A percentile compares a stretch with the other conserved stretches of the same genome.
Evolutionary conservation across 2,797 vertebrate genomes (phyloP).

Genomic region (Malurus splendens): DNA sequence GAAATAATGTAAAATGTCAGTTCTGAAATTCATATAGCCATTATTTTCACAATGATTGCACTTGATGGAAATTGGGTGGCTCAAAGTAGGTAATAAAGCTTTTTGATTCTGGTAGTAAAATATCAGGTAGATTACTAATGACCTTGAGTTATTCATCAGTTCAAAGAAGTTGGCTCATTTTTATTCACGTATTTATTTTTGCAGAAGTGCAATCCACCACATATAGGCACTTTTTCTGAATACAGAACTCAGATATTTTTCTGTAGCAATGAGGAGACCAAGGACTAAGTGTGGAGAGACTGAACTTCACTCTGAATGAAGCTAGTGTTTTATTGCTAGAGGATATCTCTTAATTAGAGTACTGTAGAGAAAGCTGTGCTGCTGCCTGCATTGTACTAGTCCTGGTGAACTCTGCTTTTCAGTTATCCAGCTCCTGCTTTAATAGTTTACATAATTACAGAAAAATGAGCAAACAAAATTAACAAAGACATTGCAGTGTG

Average conservation of each 20-base stretch:
- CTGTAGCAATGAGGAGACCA: not conserved
- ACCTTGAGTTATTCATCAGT: not conserved
- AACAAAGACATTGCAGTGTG: not conserved
- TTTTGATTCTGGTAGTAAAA: not conserved
- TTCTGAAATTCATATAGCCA: not conserved
- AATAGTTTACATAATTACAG: not conserved
- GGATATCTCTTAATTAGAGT: not conserved
- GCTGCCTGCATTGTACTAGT: not conserved
- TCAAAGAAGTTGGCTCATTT: not conserved
- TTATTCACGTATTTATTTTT: slow-evolving; percentile 29
- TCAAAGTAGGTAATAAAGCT: not conserved
- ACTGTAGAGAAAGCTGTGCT: not conserved
- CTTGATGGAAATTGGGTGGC: not conserved
- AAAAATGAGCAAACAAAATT: not conserved
- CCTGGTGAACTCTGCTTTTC: not conserved
- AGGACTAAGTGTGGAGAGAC: not conserved
- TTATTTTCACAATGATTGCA: not conserved
- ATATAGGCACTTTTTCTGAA: not conserved
- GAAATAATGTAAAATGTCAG: not conserved
- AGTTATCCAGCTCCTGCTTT: not conserved
- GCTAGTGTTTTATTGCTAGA: not conserved
- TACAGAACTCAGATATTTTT: not conserved
- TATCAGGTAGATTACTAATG: not conserved
- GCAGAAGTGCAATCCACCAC: not conserved
- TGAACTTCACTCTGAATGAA: not conserved